These are phyloP conservation scores for Sibirionetta formosa DNA, from an alignment of 2,797 vertebrate species.

Conservation along the genomic window DNA sequence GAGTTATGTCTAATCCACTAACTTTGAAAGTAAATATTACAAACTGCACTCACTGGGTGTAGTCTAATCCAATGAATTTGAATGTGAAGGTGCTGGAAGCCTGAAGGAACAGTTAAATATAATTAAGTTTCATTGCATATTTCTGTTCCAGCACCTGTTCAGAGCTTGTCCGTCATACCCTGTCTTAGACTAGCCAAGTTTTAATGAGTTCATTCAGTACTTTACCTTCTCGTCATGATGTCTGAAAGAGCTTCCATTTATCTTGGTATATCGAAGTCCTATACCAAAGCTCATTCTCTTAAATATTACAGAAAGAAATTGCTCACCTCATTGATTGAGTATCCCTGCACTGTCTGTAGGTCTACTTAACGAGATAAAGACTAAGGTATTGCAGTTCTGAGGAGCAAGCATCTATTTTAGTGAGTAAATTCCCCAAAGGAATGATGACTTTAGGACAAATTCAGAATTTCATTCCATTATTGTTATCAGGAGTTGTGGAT, in stretches of 20 bases:
- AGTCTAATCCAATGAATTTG: neutral
- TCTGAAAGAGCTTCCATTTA: constrained; percentile 35
- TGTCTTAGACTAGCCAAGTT: neutral
- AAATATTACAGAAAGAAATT: constrained; percentile 28
- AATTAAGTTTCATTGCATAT: neutral
- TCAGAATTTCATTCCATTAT: neutral
- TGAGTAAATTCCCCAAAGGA: neutral
- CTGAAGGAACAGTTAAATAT: neutral
- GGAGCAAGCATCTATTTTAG: neutral
- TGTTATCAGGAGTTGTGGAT: neutral
- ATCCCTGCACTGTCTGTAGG: neutral
- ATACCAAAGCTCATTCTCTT: constrained; percentile 33
- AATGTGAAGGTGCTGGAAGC: neutral
- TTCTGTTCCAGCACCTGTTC: neutral
- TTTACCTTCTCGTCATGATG: neutral
- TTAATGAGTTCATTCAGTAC: constrained; percentile 18
- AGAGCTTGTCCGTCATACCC: constrained; percentile 3
- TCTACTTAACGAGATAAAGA: constrained; percentile 15
- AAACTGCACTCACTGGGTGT: neutral
- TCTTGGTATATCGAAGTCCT: constrained; percentile 26
- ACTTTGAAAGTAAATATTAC: neutral
- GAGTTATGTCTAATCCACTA: neutral
- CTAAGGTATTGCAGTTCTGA: neutral
- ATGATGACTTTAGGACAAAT: neutral
- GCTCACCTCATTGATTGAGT: neutral